A percentile compares a stretch with the other conserved stretches of the same genome.
Conservation (phyloP, 2,797 vertebrate species). For the Melanotaenia nigrans region DNA sequence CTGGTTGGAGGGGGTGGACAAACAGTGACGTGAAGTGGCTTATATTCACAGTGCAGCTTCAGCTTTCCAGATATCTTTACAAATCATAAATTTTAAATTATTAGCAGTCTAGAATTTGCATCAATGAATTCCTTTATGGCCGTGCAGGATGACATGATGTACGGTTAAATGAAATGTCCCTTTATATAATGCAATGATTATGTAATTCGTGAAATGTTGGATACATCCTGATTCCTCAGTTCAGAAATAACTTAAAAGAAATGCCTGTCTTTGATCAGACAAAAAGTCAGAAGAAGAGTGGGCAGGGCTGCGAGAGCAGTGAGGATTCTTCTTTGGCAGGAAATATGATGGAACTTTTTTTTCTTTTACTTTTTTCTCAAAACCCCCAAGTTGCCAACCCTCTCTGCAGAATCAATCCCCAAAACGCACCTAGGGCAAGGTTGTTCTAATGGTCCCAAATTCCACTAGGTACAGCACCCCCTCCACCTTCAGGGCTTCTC, state of each 20-base stretch:
- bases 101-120: conserved; percentile 33
- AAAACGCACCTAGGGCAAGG: conserved; percentile 74
- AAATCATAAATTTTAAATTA: conserved; percentile 46
- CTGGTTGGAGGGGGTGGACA: conserved; percentile 32
- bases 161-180: conserved; percentile 38
- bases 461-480: conserved; percentile 39
- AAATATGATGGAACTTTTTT: conserved; percentile 69
- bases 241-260: conserved; percentile 66
- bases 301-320: conserved; percentile 49
- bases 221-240: conserved; percentile 57
- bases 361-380: conserved; percentile 31
- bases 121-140: conserved; percentile 36
- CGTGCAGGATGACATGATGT: conserved; percentile 28
- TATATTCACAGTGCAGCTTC: conserved; percentile 37
- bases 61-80: conserved; percentile 39
- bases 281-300: conserved; percentile 56
- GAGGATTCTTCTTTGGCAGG: conserved; percentile 60
- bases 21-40: conserved; percentile 36
- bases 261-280: conserved; percentile 71
- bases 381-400: conserved; percentile 69
- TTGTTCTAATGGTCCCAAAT: conserved; percentile 69
- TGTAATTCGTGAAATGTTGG: conserved; percentile 74
- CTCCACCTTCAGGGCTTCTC: conserved; percentile 29
- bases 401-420: conserved; percentile 75
- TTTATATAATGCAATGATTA: conserved; percentile 71